phyloP scores from a whole-genome alignment of 2,113 vertebrate species.

The Tychaedon coryphoeus region DNA sequence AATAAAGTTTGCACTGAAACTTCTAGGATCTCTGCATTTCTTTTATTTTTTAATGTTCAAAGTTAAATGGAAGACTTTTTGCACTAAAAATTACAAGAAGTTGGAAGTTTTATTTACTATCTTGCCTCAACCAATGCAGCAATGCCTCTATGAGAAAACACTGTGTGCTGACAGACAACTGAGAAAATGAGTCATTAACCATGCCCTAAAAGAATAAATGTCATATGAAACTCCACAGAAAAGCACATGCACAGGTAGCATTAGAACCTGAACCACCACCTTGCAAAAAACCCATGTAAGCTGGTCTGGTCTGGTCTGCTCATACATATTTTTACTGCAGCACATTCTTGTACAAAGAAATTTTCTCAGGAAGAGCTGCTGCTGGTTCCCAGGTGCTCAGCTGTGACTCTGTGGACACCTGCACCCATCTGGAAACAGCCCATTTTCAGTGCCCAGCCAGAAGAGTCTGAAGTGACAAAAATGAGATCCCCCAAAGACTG shows the following conservation, averaged over 20 bases:
- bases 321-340: not conserved
- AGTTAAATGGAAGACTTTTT: not conserved
- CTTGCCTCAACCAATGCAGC: not conserved
- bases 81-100: not conserved
- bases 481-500: not conserved
- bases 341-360: not conserved
- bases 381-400: not conserved
- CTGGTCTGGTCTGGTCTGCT: not conserved
- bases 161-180: not conserved
- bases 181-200: not conserved
- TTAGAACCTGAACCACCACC: not conserved
- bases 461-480: not conserved
- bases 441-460: not conserved
- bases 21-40: not conserved
- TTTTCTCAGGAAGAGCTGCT: not conserved
- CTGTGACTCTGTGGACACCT: not conserved
- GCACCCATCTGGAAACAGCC: not conserved
- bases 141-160: not conserved
- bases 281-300: accelerated
- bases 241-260: not conserved
- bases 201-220: not conserved
- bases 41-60: not conserved
- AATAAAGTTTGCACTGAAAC: not conserved
- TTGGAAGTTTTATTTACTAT: not conserved
- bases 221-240: not conserved